Conservation (phyloP, 2,888 invertebrate species). For the Sminthurides aquaticus region DNA sequence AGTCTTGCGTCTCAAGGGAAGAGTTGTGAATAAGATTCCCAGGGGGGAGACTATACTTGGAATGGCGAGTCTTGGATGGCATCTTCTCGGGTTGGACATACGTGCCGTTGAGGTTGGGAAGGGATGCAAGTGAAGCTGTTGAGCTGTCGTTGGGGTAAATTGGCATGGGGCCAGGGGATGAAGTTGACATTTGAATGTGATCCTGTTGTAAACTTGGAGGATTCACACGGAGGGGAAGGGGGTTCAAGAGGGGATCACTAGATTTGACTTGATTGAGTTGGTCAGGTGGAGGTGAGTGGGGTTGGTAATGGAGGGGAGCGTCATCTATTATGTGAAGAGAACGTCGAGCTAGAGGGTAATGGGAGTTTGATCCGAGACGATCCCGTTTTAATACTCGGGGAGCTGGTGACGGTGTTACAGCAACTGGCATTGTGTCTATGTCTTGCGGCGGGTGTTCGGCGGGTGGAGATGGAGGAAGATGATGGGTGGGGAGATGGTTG, state of each 20-base stretch:
- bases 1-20: conserved; percentile 48
- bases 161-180: background rate
- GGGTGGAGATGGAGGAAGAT: background rate
- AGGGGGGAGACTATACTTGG: conserved; percentile 22
- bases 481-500: too few species aligned
- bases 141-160: background rate
- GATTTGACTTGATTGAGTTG: background rate
- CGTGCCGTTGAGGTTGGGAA: background rate
- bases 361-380: background rate
- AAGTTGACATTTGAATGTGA: background rate
- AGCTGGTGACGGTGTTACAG: background rate
- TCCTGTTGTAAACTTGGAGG: background rate
- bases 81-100: conserved; percentile 23
- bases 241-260: background rate
- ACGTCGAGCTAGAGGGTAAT: background rate
- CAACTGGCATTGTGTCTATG: too few species aligned
- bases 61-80: conserved; percentile 39
- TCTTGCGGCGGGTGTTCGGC: too few species aligned
- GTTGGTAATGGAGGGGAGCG: too few species aligned
- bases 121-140: background rate
- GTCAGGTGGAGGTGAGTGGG: background rate
- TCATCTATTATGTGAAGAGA: background rate
- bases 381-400: background rate
- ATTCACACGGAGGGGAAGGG: too few species aligned
- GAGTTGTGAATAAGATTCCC: conserved; percentile 15